These are phyloP conservation scores for Caranx melampygus DNA, from an alignment of 2,113 vertebrate genomes.

Conservation along the genomic window DNA sequence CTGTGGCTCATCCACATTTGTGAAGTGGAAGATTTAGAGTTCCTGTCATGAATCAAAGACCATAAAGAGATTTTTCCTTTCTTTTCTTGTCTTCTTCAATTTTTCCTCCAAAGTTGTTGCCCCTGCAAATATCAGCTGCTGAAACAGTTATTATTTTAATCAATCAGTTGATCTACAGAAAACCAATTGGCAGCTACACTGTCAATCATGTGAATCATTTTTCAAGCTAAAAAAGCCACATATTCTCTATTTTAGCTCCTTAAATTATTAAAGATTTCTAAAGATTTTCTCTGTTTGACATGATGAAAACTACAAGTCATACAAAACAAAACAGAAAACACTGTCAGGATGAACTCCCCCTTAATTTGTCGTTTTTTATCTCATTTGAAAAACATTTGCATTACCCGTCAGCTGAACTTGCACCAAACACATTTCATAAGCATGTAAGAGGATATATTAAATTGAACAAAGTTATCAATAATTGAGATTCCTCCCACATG, in stretches of 20 bases:
- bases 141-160: neutral
- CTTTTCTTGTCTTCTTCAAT: neutral
- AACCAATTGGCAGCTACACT: neutral
- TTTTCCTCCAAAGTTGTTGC: neutral
- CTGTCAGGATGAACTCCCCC: neutral
- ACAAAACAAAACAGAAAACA: neutral
- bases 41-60: neutral
- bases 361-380: neutral
- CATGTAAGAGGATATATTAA: neutral
- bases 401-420: neutral
- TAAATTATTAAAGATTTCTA: neutral
- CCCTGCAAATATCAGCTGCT: neutral
- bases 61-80: neutral
- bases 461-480: neutral
- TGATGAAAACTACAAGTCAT: too few relatives aligned
- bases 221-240: neutral
- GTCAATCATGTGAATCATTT: neutral
- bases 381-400: neutral
- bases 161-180: neutral
- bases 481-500: conserved; percentile 38
- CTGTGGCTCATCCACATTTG: conserved; percentile 7
- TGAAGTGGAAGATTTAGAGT: neutral
- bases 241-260: neutral
- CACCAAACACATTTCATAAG: neutral
- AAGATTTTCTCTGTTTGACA: neutral